Evolutionary conservation across 35 echinoderm and acorn worm genomes (phyloP).

Genomic region (Hemicentrotus pulcherrimus): DNA sequence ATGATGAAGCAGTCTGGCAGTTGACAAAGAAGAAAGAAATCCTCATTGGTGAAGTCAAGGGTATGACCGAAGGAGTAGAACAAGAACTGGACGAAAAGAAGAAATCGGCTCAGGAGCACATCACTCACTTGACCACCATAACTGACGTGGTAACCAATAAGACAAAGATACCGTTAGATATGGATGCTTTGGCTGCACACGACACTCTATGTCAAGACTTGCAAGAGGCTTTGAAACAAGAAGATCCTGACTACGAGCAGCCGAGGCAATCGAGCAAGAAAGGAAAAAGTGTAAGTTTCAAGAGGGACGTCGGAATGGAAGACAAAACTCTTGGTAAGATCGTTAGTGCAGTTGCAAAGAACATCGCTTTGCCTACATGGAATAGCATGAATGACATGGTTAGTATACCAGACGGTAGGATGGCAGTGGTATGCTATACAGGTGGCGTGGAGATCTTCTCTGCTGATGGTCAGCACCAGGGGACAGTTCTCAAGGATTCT

Average conservation of each 20-base stretch:
- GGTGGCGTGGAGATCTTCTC: too few species aligned
- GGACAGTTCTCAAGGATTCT: too few species aligned
- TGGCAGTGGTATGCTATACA: too few species aligned
- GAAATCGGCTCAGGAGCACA: not conserved
- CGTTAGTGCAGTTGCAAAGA: too few species aligned
- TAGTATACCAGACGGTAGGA: too few species aligned
- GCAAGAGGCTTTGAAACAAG: not conserved
- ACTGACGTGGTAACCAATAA: not conserved
- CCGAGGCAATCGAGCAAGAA: not conserved
- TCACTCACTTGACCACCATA: not conserved
- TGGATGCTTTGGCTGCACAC: not conserved
- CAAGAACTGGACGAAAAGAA: not conserved
- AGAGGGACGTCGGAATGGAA: too few species aligned
- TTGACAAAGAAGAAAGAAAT: not conserved
- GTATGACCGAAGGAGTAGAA: not conserved
- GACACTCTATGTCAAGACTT: not conserved
- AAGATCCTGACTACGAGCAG: conserved; percentile 19
- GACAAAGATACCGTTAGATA: not conserved
- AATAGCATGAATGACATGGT: too few species aligned
- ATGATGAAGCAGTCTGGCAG: not conserved
- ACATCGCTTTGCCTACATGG: too few species aligned
- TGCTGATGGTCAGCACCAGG: too few species aligned
- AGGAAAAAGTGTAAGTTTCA: too few species aligned
- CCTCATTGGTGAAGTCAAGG: not conserved
- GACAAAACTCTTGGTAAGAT: too few species aligned